phyloP scores from a whole-genome alignment of 1,140 invertebrate genomes.

The Euura lappo region DNA sequence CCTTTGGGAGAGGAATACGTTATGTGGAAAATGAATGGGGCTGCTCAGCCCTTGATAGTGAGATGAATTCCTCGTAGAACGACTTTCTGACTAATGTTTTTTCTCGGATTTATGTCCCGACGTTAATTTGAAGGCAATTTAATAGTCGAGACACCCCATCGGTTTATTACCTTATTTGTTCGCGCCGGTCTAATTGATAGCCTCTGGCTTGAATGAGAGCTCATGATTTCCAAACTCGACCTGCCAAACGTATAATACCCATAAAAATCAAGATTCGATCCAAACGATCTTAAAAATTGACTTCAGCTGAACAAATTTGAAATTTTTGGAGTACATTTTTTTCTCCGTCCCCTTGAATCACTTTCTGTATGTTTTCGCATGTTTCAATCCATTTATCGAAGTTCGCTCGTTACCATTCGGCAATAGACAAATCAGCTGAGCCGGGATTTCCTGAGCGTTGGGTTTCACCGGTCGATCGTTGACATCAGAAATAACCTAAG shows the following conservation, averaged over 20 bases:
- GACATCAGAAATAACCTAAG: background rate
- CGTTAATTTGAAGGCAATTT: background rate
- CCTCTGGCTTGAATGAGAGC: background rate
- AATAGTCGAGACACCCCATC: background rate
- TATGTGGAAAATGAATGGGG: background rate
- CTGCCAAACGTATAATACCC: too few relatives aligned
- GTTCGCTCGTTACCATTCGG: background rate
- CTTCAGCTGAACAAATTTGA: too few relatives aligned
- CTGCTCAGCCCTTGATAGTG: background rate
- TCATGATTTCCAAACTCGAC: too few relatives aligned
- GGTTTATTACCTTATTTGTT: conserved; percentile 3
- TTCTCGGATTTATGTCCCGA: background rate
- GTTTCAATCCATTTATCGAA: background rate
- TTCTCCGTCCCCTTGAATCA: background rate
- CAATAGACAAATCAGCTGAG: background rate
- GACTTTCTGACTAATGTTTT: background rate
- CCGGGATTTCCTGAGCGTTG: background rate
- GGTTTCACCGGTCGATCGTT: background rate
- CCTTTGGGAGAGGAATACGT: background rate
- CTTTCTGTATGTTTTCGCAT: background rate
- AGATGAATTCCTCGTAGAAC: background rate
- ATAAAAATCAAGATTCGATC: too few relatives aligned
- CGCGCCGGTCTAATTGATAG: background rate
- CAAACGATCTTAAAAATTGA: too few relatives aligned
- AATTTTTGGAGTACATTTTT: too few relatives aligned